Evolutionary conservation across 1,140 invertebrate species (phyloP), one percentile per base, ranked within the genome.

Genomic region (Brachionus koreanus): DNA sequence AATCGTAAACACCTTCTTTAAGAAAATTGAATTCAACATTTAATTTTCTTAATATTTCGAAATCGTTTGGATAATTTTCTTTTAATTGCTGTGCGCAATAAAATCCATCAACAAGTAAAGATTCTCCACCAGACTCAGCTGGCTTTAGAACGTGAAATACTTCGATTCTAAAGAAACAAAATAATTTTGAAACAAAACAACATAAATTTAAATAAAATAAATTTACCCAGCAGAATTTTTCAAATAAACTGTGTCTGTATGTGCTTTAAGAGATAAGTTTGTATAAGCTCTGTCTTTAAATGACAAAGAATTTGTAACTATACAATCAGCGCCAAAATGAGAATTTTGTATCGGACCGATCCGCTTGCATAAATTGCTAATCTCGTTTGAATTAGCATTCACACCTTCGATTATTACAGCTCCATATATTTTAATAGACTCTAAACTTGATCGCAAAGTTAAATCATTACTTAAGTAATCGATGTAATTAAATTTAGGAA

Each of bases 231-330:
- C 90, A n/a, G 92, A 90, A 86, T 92, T 91, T 69, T 89, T 91
- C 74, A 92, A 92, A 84, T 93, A 94, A 0, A 92, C 93, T 63
- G 91, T 92, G 85, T 93, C 93, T 19, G 90, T 93, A 83, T 91
- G 90, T 29, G 89, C 88, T 25, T 87, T 88, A 6, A 91, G 84
- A 5, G 82, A 83, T 49, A 85, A 75, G 83, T 85, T 88, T 82
- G 91, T 91, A 84, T 93, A 93, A 0, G 92, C 92, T 0, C 92
- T 92, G 84, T 93, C 93, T 0, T 90, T 89, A 77, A 91, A 90
- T 33, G 89, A 89, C 25, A 88, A 85, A 37, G 89, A 86, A 6
- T 90, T 89, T 5, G 89, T 89, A 83, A 92, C 90, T 49, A 89
- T 86, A 91, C 43, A 92, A 91, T 85, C 72, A 1, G 77, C 37